Base-by-base conservation (phyloP, 1,140 invertebrate species). In the Acyrthosiphon pisum region DNA sequence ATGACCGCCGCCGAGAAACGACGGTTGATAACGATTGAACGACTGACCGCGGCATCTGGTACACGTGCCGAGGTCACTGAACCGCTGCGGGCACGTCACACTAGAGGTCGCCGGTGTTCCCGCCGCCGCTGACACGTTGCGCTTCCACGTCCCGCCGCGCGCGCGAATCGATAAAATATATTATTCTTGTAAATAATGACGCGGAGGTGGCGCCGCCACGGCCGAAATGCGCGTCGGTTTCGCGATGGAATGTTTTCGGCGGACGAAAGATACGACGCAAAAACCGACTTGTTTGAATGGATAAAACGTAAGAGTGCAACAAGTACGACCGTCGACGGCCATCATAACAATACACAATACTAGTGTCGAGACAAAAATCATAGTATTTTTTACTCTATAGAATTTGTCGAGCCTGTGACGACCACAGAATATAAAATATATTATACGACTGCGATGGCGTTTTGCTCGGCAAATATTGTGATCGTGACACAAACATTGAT, bases 41-140 rank as follows among this genome's bases (percentile, higher is more conserved):
- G 35, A 93, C 91, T 93, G 91, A 93, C 91, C 91, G 91, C 91
- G 91, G 91, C 81, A 86, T 93, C 91, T 93, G 91, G 68, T 86
- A 93, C 91, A 93, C 91, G 91, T 93, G 91, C 91, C 91, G 91
- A 93, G 91, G 91, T 93, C 91, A 93, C 91, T 93, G 91, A 93
- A 93, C 91, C 56, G 48, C 81, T 76, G 60, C n/a, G 60, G 44
- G 90, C 22, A 48, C 90, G 90, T 83, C 35, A 50, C 91, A 83
- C 91, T 86, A 93, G 91, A 93, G 91, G 91, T 93, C 91, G 91
- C 91, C 91, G 81, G 48, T 84, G 91, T 84, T 84, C 76, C 50
- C 81, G 81, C 76, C n/a, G 46, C 22, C 56, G 90, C 89, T 56
- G 89, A 37, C 68, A n/a, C 91, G 44, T n/a, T 53, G 81, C 35